Base-by-base conservation (phyloP, 2,113 vertebrate species). In the Rhineura floridana region DNA sequence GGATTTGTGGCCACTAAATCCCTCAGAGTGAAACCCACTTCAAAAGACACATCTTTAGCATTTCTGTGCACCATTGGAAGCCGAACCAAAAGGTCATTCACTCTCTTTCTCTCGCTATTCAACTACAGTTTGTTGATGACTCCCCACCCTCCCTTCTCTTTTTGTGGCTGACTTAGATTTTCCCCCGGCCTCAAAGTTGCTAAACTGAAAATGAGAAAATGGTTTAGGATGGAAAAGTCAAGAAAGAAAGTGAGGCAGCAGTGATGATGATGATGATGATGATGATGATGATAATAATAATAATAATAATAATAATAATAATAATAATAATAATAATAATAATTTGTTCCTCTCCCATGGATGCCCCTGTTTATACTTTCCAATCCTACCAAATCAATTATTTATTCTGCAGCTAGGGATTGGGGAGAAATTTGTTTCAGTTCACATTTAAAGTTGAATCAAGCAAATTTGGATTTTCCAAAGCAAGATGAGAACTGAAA, bases 1-100 rank as follows among this genome's bases (percentile, higher is more conserved):
- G 89, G 95, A 93, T 95, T 96, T 90, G 59, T 92, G 91, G 93
- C 95, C 94, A 93, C 77, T 88, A 91, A 90, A 94, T 95, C 92
- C 80, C 90, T 94, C 77, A 91, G 91, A 95, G 85, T 93, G 92
- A 96, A 93, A 87, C 77, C 78, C 90, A 93, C 85, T 95, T 91
- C 89, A 91, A 90, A 95, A 89, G 88, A 91, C 86, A 92, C 88
- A 93, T 77, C 85, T 95, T 95, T 83, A 93, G 88, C 93, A 95
- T 92, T 93, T 90, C 91, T 94, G 80, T 87, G 91, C 90, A 21
- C 93, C 89, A 89, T 84, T 90, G 93, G 95, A 94, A 89, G 65
- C 92, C 92, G 83, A 94, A 90, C 85, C 91, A 95, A 93, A 72
- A 95, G 94, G 95, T 95, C 93, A 93, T 90, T 93, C 91, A 92